These are phyloP conservation scores for Pteromalus puparum DNA, from an alignment of 1,140 invertebrate species.

Conservation along the genomic window DNA sequence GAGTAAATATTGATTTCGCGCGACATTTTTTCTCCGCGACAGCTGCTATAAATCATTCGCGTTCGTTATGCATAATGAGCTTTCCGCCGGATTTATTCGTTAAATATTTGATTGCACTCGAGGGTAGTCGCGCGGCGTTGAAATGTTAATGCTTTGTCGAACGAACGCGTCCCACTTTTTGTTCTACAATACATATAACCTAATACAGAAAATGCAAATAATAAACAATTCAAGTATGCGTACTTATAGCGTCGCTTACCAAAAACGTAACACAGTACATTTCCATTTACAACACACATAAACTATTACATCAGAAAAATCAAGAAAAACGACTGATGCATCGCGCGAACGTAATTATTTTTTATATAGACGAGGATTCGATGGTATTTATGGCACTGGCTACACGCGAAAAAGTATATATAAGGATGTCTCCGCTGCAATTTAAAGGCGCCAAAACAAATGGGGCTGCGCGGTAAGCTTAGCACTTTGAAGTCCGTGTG, in stretches of 20 bases:
- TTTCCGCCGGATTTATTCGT: not conserved
- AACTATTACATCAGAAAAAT: too few species aligned
- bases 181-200: too few species aligned
- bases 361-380: not conserved
- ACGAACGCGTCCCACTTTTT: not conserved
- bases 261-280: too few species aligned
- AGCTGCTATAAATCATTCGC: not conserved
- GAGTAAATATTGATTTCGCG: not conserved
- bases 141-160: not conserved
- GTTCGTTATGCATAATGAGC: slow-evolving; percentile 7
- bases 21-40: not conserved
- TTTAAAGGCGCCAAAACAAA: slow-evolving; percentile 64
- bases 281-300: too few species aligned
- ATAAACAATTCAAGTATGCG: not conserved
- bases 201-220: not conserved
- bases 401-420: not conserved
- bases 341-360: slow-evolving; percentile 16
- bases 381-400: not conserved
- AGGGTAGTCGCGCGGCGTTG: not conserved
- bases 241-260: too few species aligned
- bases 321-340: slow-evolving; percentile 1
- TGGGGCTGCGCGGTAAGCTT: slow-evolving; percentile 55
- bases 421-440: slow-evolving; percentile 54
- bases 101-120: not conserved
- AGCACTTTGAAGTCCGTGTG: slow-evolving; percentile 60